Evolutionary conservation across 2,797 vertebrate species (phyloP), one percentile per base, ranked within the genome.

Genomic region (Centroberyx gerrardi): DNA sequence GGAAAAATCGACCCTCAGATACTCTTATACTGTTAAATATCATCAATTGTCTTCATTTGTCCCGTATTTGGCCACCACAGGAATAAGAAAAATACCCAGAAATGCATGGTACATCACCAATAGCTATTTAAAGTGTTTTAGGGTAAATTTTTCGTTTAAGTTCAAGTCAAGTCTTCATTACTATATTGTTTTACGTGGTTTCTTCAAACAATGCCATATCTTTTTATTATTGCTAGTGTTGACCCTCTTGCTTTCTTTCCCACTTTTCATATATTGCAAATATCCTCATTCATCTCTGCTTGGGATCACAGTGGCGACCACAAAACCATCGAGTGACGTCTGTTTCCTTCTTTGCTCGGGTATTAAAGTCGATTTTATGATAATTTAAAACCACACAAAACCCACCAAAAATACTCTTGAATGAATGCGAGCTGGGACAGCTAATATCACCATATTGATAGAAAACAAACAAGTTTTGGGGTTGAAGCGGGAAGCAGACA

Each of bases 381-480:
- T 56, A 0, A 72, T 53, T 56, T 9, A 68, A 62, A 66, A 49
- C 15, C 22, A 13, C 6, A 29, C 15, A 14, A 0, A 29, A 59
- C 17, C 44, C 2, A 49, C 38, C 68, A 59, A 49, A 46, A 18
- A 27, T 38, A 58, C 40, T 59, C 40, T 49, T 46, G 13, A 28
- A 18, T 63, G 22, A 48, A 38, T 48, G 59, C 67, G 40, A 63
- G 54, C 52, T 9, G 18, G 48, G 44, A 59, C 58, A 40, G 42
- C 64, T 61, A 18, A 62, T 63, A 61, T 59, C 10, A n/a, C 31
- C 44, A 18, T 33, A 54, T 36, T 78, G 61, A 83, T 31, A 71
- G 55, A 77, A 88, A 87, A 77, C 82, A 89, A 91, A 81, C 68
- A 72, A 42, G 69, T 46, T 48, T 52, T 52, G 10, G 51, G 8